phyloP scores from a whole-genome alignment of 2,888 invertebrate genomes.

The Thymelicus lineola region DNA sequence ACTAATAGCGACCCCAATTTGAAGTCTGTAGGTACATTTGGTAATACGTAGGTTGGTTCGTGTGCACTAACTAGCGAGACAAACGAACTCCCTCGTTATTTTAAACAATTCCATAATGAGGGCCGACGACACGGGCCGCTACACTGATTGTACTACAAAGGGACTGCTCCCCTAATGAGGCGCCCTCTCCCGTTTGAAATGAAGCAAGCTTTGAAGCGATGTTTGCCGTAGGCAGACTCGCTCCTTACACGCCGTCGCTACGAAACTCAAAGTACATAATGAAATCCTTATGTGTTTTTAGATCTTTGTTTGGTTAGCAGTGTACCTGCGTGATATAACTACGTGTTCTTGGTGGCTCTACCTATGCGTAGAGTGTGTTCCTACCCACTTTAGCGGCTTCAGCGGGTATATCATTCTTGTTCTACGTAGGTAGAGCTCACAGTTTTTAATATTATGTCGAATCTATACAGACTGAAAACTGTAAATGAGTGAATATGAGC shows the following conservation, averaged over 20 bases:
- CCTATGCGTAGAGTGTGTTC: no score
- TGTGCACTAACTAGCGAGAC: slow-evolving; percentile 53
- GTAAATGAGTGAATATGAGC: no score
- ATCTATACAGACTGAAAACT: no score
- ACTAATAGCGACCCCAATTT: not conserved
- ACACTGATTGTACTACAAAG: slow-evolving; percentile 71
- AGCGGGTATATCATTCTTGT: no score
- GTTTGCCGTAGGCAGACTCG: slow-evolving; percentile 65
- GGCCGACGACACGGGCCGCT: slow-evolving; percentile 51
- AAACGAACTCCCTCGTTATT: slow-evolving; percentile 74
- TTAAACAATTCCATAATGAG: slow-evolving; percentile 82
- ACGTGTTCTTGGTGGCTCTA: no score
- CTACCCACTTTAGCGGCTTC: no score
- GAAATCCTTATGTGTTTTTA: slow-evolving; percentile 11
- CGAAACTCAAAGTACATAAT: slow-evolving; percentile 10
- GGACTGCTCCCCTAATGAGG: slow-evolving; percentile 72
- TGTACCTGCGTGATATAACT: not conserved
- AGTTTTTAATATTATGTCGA: no score
- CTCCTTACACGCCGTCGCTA: slow-evolving; percentile 19
- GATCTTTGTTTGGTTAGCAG: not conserved
- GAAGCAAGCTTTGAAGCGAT: slow-evolving; percentile 60
- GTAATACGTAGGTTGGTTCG: slow-evolving; percentile 1
- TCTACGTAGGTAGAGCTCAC: no score
- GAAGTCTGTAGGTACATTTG: slow-evolving; percentile 12
- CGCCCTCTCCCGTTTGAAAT: slow-evolving; percentile 60